A percentile compares a stretch with the other conserved stretches of the same genome.
Evolutionary conservation across 1,140 invertebrate species (phyloP).

Genomic region (Panonychus citri): DNA sequence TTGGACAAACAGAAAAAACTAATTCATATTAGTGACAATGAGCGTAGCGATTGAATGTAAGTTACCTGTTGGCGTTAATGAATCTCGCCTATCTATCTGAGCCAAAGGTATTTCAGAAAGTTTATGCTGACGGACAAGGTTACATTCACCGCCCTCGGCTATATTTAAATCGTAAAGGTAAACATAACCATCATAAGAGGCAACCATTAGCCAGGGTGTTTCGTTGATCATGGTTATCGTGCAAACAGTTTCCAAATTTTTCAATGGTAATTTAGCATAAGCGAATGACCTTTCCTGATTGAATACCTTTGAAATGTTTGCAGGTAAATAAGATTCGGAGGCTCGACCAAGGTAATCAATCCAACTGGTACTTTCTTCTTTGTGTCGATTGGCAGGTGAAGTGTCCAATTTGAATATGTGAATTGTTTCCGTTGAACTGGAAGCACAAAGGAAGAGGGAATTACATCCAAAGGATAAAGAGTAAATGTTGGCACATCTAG

Average conservation of each 20-base stretch:
- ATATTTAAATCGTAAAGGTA: slow-evolving; percentile 76
- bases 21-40: no score
- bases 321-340: slow-evolving; percentile 62
- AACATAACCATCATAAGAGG: slow-evolving; percentile 66
- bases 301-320: slow-evolving; percentile 59
- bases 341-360: slow-evolving; percentile 56
- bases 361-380: slow-evolving; percentile 30
- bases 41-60: no score
- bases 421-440: slow-evolving; percentile 94
- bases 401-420: slow-evolving; percentile 83
- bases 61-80: no score
- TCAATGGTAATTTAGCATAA: slow-evolving; percentile 59
- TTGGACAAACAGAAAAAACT: background rate
- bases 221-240: slow-evolving; percentile 51
- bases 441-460: slow-evolving; percentile 64
- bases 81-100: no score
- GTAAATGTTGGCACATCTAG: slow-evolving; percentile 53
- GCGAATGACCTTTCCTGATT: slow-evolving; percentile 76
- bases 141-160: slow-evolving; percentile 63
- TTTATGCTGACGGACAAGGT: slow-evolving; percentile 49
- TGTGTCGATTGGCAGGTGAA: slow-evolving; percentile 32
- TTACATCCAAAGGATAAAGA: slow-evolving; percentile 81
- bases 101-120: slow-evolving; percentile 17
- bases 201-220: slow-evolving; percentile 54
- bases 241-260: slow-evolving; percentile 51